Conservation (phyloP, 2,113 vertebrate genomes). For the Globicephala melas region DNA sequence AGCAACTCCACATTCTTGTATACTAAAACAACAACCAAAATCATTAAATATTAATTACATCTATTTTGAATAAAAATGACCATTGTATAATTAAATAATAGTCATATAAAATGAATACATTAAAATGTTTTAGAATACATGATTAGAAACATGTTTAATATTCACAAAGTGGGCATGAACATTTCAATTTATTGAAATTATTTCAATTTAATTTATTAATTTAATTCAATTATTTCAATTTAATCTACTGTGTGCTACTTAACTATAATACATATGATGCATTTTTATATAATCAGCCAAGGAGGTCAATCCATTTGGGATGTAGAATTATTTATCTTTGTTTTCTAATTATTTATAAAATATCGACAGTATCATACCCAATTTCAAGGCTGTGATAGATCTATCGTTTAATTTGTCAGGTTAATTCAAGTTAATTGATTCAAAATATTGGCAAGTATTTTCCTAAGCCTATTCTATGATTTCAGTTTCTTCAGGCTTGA, state of each 20-base stretch:
- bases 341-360: slow-evolving; percentile 22
- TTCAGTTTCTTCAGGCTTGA: background rate
- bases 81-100: background rate
- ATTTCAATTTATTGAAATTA: background rate
- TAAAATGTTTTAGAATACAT: background rate
- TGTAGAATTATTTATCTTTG: background rate
- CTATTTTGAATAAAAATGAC: background rate
- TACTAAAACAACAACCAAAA: background rate
- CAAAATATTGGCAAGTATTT: background rate
- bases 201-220: background rate
- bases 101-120: background rate
- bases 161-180: background rate
- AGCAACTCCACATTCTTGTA: background rate
- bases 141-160: background rate
- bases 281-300: background rate
- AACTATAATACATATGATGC: background rate
- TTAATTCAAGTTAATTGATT: background rate
- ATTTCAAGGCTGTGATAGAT: background rate
- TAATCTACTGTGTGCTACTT: background rate
- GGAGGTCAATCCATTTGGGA: background rate
- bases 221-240: background rate
- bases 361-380: background rate
- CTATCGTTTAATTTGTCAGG: background rate
- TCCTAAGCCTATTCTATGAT: background rate
- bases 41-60: background rate